phyloP scores from a whole-genome alignment of 2,888 invertebrate species.

The Stegophylla sp. region DNA sequence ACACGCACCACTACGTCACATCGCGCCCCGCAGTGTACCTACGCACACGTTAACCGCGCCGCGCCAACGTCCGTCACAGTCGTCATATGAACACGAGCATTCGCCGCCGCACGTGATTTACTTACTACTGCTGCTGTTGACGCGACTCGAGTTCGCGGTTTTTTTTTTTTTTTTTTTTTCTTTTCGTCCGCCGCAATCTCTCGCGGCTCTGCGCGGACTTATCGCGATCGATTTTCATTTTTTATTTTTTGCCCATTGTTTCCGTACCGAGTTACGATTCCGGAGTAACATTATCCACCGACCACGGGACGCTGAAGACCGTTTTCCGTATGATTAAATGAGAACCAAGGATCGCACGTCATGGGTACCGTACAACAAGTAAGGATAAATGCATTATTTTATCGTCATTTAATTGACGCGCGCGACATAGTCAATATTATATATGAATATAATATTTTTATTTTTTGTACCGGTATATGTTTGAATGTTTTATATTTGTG shows the following conservation, averaged over 20 bases:
- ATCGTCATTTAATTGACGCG: no score
- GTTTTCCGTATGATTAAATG: constrained; percentile 40
- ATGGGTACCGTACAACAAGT: constrained; percentile 40
- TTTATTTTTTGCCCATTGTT: not conserved
- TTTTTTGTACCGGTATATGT: no score
- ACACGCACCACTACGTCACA: no score
- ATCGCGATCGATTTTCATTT: not conserved
- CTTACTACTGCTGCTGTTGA: not conserved
- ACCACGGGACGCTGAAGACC: not conserved
- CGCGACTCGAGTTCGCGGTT: not conserved
- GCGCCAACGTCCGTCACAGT: not conserved
- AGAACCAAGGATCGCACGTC: constrained; percentile 24
- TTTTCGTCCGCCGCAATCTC: not conserved
- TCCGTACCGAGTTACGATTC: no score
- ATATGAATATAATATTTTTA: no score
- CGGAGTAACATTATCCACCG: not conserved
- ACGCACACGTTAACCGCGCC: not conserved
- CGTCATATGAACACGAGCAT: not conserved
- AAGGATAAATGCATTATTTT: no score
- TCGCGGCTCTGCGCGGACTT: not conserved
- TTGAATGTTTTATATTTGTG: no score
- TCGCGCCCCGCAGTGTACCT: no score
- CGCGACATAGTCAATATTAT: no score
- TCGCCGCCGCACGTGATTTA: not conserved
- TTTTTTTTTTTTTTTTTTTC: not conserved